These are phyloP conservation scores for Gallinago paraguaiae DNA, from an alignment of 2,113 vertebrate species.

Conservation along the genomic window DNA sequence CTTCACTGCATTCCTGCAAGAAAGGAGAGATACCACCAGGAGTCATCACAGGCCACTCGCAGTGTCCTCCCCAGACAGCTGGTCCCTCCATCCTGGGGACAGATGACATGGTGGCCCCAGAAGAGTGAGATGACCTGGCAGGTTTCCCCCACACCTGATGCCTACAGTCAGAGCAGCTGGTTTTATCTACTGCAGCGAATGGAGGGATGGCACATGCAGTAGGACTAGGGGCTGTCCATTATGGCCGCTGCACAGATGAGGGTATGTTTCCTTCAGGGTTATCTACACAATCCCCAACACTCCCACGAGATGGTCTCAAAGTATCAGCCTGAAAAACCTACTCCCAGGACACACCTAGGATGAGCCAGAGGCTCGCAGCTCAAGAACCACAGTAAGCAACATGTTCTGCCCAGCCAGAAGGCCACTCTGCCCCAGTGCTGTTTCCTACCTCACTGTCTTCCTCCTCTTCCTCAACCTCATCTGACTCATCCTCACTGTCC, in stretches of 20 bases:
- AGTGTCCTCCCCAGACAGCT: not conserved
- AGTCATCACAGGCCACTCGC: not conserved
- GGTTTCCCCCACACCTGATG: not conserved
- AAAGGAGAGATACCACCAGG: not conserved
- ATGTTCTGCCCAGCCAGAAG: slow-evolving; percentile 34
- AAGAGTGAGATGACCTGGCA: not conserved
- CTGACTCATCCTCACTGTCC: slow-evolving; percentile 95
- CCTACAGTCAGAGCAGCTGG: not conserved
- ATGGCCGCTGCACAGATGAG: not conserved
- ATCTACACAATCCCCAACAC: not conserved
- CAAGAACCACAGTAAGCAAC: not conserved
- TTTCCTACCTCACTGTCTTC: slow-evolving; percentile 83
- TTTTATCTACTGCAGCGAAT: not conserved
- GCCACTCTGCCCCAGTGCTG: slow-evolving; percentile 51
- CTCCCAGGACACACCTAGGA: slow-evolving; percentile 42
- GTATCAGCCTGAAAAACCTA: slow-evolving; percentile 2
- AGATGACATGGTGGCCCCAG: not conserved
- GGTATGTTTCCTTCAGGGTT: not conserved
- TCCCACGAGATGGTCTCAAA: not conserved
- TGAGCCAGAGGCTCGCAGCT: not conserved
- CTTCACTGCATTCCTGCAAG: slow-evolving; percentile 89
- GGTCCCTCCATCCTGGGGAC: not conserved
- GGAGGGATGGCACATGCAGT: slow-evolving; percentile 12
- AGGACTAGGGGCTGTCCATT: not conserved
- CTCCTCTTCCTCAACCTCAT: slow-evolving; percentile 88